Conservation (phyloP, 1,140 invertebrate genomes). For the Lanistes nyassanus region DNA sequence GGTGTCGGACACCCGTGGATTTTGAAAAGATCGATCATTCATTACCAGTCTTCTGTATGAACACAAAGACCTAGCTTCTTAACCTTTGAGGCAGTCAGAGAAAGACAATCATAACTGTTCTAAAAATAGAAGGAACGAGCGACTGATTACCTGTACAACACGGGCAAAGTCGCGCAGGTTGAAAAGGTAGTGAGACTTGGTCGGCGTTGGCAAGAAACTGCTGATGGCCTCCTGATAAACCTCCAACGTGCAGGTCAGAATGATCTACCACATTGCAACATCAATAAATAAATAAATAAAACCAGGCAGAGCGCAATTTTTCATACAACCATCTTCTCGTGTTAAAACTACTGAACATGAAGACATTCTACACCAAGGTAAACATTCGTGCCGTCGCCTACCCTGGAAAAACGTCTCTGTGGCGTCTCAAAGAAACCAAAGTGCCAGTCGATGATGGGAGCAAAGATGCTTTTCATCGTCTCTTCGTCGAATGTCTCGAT, state of each 20-base stretch:
- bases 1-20: no score
- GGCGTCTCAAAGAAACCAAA: constrained; percentile 61
- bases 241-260: constrained; percentile 61
- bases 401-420: constrained; percentile 68
- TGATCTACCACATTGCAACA: constrained; percentile 51
- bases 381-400: constrained; percentile 25
- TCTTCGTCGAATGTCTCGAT: constrained; percentile 67
- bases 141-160: constrained; percentile 65
- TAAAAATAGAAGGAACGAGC: background rate
- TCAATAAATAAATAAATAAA: background rate
- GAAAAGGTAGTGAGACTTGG: constrained; percentile 68
- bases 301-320: no score
- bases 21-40: no score
- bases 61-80: background rate
- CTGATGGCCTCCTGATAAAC: constrained; percentile 64
- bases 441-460: constrained; percentile 68
- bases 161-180: constrained; percentile 67
- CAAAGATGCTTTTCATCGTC: constrained; percentile 67
- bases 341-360: background rate
- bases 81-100: background rate
- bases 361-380: background rate
- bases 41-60: no score
- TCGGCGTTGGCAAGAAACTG: constrained; percentile 65
- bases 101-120: no score
- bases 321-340: no score